Base-by-base conservation (phyloP, 2,113 vertebrate genomes). In the Anhinga anhinga region DNA sequence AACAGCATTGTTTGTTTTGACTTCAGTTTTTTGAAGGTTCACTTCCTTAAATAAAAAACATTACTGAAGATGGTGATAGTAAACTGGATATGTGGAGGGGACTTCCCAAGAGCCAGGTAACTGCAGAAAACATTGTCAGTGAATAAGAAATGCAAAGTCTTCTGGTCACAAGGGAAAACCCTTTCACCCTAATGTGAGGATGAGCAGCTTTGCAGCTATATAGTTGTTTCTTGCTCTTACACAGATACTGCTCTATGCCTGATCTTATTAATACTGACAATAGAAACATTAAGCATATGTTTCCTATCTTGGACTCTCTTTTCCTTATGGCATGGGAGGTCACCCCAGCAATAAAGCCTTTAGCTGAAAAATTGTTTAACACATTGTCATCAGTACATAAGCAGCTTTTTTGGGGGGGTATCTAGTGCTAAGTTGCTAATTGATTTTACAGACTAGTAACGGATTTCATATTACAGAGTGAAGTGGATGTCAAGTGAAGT, bases 391-490 rank as follows among this genome's bases (percentile, higher is more conserved):
- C 82, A 85, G 90, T 52, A 67, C 14, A 87, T 47, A 86, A 34
- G 15, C 55, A 82, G 55, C 36, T 76, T 52, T 91, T 40, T 38
- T 22, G 30, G 7, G 14, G 2, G 6, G 4, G 2, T 44, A 40
- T 82, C 94, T 71, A 90, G 62, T 38, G 21, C 50, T 78, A 86
- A 94, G 77, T 72, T 91, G 32, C 36, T 88, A 65, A 93, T 47
- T 91, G 79, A 78, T 95, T 96, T 93, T 58, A 95, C 81, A 74
- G 66, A 32, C 15, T 26, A 79, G 69, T 79, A 88, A 83, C 8
- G 20, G 62, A 62, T 69, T 67, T 93, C n/a, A 5, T 86, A 36
- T 27, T 71, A 45, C 32, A 69, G 50, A 26, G n/a, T n/a, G 30
- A 93, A 49, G 32, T 1, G 7, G 40, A 30, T 44, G n/a, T 79